Evolutionary conservation across 2,113 vertebrate genomes (phyloP).

Genomic region (Malurus alboscapulatus): DNA sequence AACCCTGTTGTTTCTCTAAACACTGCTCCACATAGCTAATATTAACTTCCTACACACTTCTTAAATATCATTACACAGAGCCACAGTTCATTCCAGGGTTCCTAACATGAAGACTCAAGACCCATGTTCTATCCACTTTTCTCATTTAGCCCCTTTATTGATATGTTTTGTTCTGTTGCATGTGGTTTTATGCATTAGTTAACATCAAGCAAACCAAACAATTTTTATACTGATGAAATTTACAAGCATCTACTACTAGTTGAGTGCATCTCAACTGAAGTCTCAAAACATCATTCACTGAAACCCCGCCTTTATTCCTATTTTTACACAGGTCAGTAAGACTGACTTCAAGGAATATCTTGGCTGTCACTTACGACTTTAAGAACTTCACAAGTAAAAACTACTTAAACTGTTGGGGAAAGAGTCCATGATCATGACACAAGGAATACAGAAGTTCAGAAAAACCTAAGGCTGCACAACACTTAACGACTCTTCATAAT

Average conservation of each 20-base stretch:
- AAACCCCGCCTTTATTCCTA: background rate
- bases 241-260: background rate
- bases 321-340: background rate
- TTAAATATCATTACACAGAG: background rate
- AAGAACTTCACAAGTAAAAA: background rate
- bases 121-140: background rate
- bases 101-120: background rate
- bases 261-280: rapidly evolving
- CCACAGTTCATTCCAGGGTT: background rate
- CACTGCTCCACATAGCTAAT: background rate
- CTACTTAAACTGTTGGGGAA: background rate
- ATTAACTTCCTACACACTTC: rapidly evolving
- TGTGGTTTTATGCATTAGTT: rapidly evolving
- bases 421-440: background rate
- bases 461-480: background rate
- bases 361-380: background rate
- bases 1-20: background rate
- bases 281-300: background rate
- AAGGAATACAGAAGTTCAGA: background rate
- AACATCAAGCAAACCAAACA: background rate
- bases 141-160: background rate
- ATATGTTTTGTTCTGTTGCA: rapidly evolving
- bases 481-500: background rate
- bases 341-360: background rate
- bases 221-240: background rate